phyloP scores from a whole-genome alignment of 2,888 invertebrate species.

The Plebejus argus region DNA sequence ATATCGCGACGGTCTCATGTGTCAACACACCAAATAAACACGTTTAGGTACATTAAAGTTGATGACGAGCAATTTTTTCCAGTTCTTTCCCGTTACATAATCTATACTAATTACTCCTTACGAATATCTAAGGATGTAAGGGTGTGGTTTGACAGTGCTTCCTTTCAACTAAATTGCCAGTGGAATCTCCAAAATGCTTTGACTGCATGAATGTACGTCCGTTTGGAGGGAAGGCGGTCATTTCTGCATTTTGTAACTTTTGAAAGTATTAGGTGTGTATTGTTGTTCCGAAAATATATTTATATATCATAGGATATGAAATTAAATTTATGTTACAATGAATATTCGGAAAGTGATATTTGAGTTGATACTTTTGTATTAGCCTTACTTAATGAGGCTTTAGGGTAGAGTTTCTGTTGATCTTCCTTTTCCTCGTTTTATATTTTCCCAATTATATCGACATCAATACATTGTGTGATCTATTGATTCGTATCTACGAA shows the following conservation, averaged over 20 bases:
- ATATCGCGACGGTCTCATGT: conserved; percentile 7
- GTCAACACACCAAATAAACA: conserved; percentile 26
- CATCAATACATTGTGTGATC: neutral
- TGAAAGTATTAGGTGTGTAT: too few species aligned
- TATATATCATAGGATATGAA: too few species aligned
- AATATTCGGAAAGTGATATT: too few species aligned
- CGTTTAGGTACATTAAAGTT: neutral
- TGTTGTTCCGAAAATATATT: too few species aligned
- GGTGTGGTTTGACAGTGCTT: neutral
- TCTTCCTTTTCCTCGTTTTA: neutral
- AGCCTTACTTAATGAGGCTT: too few species aligned
- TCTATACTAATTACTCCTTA: neutral
- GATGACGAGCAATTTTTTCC: conserved; percentile 17
- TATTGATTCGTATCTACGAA: neutral
- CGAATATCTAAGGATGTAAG: neutral
- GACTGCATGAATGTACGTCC: too few species aligned
- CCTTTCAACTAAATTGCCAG: neutral
- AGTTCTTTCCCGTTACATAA: neutral
- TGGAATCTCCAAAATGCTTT: too few species aligned
- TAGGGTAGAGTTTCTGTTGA: neutral
- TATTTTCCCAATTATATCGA: neutral
- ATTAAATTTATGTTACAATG: too few species aligned
- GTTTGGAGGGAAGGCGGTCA: too few species aligned
- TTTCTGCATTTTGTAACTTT: too few species aligned
- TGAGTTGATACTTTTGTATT: too few species aligned